A percentile compares a stretch with the other conserved stretches of the same genome.
phyloP scores from a whole-genome alignment of 53 echinoderm and acorn worm genomes.

The Echinometra lucunter region DNA sequence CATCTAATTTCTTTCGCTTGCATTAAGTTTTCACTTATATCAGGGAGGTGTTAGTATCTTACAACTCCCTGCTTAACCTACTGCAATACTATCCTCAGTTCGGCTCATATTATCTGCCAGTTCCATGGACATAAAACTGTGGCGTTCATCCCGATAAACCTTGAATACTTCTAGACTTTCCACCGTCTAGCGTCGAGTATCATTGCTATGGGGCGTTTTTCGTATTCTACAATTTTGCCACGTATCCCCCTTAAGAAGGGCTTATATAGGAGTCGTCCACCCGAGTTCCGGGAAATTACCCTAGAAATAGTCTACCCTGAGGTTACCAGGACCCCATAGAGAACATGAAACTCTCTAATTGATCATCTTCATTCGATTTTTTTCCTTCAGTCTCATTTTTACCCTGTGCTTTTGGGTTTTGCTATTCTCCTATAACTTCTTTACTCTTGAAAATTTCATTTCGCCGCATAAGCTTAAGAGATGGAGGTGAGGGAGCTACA shows the following conservation, averaged over 20 bases:
- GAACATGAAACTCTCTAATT: not conserved
- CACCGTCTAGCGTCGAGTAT: not conserved
- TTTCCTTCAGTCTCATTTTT: not conserved
- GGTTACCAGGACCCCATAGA: not conserved
- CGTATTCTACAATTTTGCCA: not conserved
- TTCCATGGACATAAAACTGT: not conserved
- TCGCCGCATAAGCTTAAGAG: too few species aligned
- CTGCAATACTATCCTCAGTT: not conserved
- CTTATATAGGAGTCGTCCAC: too few species aligned
- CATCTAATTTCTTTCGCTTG: too few species aligned
- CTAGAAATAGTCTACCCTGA: not conserved
- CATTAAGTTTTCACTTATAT: too few species aligned
- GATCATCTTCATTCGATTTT: not conserved
- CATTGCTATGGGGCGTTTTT: not conserved
- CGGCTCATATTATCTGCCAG: not conserved
- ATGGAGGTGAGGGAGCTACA: too few species aligned
- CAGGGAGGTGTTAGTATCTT: too few species aligned
- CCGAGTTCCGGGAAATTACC: not conserved
- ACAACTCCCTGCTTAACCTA: too few species aligned
- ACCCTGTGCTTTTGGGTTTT: too few species aligned
- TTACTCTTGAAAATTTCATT: too few species aligned
- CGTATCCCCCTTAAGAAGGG: not conserved
- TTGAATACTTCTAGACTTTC: not conserved
- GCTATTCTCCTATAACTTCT: too few species aligned
- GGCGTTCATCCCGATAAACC: not conserved